phyloP scores from a whole-genome alignment of 2,888 invertebrate genomes.

The Meteorus cinctellus region DNA sequence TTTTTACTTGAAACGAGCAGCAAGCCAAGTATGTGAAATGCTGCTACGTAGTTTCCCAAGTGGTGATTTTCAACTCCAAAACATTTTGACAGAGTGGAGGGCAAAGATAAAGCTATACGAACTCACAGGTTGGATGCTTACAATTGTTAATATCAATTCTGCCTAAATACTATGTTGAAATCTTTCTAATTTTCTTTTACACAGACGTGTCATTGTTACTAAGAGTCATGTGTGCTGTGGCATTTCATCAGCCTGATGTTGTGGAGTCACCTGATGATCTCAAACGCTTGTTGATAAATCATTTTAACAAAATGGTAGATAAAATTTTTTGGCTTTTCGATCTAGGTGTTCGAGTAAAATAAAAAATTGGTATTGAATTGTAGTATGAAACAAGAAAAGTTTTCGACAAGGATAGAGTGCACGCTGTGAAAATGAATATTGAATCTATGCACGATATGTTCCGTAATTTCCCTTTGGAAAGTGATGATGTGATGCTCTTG shows the following conservation, averaged over 20 bases:
- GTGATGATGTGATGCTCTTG: constrained; percentile 32
- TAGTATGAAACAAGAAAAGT: constrained; percentile 38
- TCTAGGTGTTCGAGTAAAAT: background rate
- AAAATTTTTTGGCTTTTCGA: constrained; percentile 24
- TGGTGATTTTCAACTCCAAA: constrained; percentile 52
- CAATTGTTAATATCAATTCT: background rate
- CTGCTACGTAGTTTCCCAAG: constrained; percentile 57
- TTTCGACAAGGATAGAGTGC: constrained; percentile 6
- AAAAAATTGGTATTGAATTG: constrained; percentile 47
- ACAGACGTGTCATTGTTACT: constrained; percentile 17
- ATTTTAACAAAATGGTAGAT: constrained; percentile 24
- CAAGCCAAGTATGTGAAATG: constrained; percentile 54
- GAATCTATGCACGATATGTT: constrained; percentile 58
- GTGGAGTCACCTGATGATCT: background rate
- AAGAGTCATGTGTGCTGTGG: constrained; percentile 18
- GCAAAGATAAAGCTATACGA: constrained; percentile 42
- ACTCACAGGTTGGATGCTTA: constrained; percentile 52
- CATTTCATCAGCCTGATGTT: constrained; percentile 12
- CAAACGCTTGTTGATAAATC: background rate
- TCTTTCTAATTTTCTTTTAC: background rate
- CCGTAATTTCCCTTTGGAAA: constrained; percentile 52
- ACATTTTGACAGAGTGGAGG: constrained; percentile 49
- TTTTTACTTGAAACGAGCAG: constrained; percentile 54
- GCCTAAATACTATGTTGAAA: background rate
- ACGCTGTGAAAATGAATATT: constrained; percentile 55